Percentiles rank a stretch among this genome's conserved stretches.
phyloP scores from a whole-genome alignment of 2,113 vertebrate species.

The Panthera tigris region DNA sequence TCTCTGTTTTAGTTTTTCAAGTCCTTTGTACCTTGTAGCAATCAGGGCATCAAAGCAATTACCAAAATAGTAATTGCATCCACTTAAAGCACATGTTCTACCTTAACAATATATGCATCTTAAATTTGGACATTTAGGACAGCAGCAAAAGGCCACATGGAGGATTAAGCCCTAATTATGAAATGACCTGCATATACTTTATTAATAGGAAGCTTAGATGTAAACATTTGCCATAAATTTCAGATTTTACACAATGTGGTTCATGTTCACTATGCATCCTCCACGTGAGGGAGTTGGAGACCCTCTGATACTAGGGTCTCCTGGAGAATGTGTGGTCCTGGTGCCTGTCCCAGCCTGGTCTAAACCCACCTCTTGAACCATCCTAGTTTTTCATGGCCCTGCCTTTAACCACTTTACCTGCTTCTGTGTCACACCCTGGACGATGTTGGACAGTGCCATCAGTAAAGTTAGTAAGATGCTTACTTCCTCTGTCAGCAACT shows the following conservation, averaged over 20 bases:
- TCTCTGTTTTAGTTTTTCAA: neutral
- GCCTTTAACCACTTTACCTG: neutral
- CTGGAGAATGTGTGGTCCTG: neutral
- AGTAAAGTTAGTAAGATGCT: neutral
- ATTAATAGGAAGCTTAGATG: neutral
- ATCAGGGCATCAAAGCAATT: neutral
- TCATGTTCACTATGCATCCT: neutral
- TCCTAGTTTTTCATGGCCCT: neutral
- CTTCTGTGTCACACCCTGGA: neutral
- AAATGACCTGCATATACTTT: neutral
- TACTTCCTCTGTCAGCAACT: neutral
- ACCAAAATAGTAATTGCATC: neutral
- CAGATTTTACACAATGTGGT: neutral
- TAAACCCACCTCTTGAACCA: neutral
- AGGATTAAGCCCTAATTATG: neutral
- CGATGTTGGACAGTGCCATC: neutral
- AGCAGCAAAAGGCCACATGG: neutral
- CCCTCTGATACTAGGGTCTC: neutral
- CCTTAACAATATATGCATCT: neutral
- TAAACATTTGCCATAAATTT: neutral
- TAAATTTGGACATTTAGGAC: conserved; percentile 21
- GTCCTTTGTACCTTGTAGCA: neutral
- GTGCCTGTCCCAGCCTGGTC: neutral
- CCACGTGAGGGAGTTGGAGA: neutral
- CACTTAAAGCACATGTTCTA: neutral